Conservation (phyloP, 2,113 vertebrate genomes). For the Hepsetus odoe region DNA sequence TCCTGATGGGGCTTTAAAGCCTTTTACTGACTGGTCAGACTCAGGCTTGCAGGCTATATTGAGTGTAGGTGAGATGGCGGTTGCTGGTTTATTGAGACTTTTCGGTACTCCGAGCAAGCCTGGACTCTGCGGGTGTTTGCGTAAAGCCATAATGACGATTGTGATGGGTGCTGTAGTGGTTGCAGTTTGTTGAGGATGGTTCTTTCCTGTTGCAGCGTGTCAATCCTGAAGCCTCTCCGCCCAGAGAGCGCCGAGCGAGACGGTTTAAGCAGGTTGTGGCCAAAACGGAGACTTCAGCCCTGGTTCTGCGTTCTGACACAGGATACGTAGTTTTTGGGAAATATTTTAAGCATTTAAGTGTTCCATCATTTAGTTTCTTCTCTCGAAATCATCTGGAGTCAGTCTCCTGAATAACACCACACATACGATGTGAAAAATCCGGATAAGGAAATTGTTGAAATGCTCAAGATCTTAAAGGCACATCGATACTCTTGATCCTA, state of each 20-base stretch:
- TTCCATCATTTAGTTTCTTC: no score
- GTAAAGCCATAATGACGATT: background rate
- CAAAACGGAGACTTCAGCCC: background rate
- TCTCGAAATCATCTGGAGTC: background rate
- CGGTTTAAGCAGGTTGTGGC: background rate
- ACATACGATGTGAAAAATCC: no score
- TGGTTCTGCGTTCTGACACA: background rate
- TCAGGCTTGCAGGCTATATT: background rate
- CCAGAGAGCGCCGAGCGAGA: constrained; percentile 19
- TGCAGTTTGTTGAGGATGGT: background rate
- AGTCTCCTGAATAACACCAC: no score
- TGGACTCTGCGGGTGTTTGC: background rate
- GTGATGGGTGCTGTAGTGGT: background rate
- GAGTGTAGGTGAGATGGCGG: background rate
- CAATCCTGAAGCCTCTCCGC: background rate
- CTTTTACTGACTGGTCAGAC: background rate
- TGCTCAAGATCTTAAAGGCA: no score
- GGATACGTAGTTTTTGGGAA: no score
- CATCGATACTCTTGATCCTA: no score
- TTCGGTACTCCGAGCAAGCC: background rate
- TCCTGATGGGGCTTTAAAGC: background rate
- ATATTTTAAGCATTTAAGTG: no score
- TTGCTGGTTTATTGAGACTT: constrained; percentile 1
- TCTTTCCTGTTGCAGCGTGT: background rate
- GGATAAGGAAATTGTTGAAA: no score